A percentile compares a stretch with the other conserved stretches of the same genome.
These are phyloP conservation scores for Philopedon plagiatum DNA, from an alignment of 2,888 invertebrate genomes.

Conservation along the genomic window DNA sequence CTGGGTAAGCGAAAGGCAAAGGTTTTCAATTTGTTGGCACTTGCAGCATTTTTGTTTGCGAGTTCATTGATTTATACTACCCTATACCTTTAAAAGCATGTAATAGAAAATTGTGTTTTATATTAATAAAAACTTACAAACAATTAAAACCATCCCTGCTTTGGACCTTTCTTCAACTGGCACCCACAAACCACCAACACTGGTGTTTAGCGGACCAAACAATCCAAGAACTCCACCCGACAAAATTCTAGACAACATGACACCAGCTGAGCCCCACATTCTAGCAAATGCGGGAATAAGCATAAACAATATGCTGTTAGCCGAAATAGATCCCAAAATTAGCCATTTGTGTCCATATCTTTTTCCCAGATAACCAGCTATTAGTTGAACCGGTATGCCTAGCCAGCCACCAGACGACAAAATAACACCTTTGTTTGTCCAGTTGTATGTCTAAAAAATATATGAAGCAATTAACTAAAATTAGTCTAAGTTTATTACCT, in stretches of 20 bases:
- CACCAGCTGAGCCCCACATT: conserved; percentile 52
- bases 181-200: conserved; percentile 81
- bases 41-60: too few relatives aligned
- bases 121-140: conserved; percentile 64
- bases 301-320: conserved; percentile 75
- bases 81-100: too few relatives aligned
- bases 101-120: neutral
- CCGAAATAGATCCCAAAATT: conserved; percentile 70
- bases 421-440: conserved; percentile 65
- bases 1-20: too few relatives aligned
- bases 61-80: too few relatives aligned
- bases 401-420: conserved; percentile 87
- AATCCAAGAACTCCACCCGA: conserved; percentile 83
- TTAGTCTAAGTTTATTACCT: too few relatives aligned
- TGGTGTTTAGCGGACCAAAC: conserved; percentile 79
- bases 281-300: conserved; percentile 67
- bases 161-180: conserved; percentile 79
- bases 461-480: too few relatives aligned
- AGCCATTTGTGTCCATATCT: conserved; percentile 82
- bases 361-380: conserved; percentile 80
- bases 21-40: too few relatives aligned
- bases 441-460: conserved; percentile 37
- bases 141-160: conserved; percentile 74
- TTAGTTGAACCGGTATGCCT: conserved; percentile 81
- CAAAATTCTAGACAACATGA: conserved; percentile 53